phyloP scores from a whole-genome alignment of 2,113 vertebrate species.

The Stegostoma tigrinum region DNA sequence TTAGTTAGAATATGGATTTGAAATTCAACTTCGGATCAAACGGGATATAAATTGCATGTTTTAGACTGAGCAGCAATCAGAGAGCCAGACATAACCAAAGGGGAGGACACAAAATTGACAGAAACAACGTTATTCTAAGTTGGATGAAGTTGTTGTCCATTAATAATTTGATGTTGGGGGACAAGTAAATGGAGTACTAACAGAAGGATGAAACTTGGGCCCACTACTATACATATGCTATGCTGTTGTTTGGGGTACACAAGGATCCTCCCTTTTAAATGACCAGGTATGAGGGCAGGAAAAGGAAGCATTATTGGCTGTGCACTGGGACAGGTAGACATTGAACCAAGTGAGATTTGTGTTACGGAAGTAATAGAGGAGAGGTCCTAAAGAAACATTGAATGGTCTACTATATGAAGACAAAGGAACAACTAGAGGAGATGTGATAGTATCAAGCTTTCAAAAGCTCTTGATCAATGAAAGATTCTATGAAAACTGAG shows the following conservation, averaged over 20 bases:
- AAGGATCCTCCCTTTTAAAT: neutral
- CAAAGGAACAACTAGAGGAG: neutral
- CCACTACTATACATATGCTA: neutral
- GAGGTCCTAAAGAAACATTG: neutral
- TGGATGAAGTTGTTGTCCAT: neutral
- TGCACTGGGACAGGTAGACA: neutral
- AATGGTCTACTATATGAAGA: neutral
- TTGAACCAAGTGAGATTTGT: neutral
- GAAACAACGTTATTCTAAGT: neutral
- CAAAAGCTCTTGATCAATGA: neutral
- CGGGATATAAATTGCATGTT: neutral
- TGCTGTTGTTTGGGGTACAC: neutral
- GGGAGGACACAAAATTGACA: neutral
- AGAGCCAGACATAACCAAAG: neutral
- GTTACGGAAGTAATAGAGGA: neutral
- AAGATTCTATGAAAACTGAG: neutral
- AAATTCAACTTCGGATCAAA: too few species aligned
- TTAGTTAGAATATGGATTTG: too few species aligned
- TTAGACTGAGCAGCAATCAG: neutral
- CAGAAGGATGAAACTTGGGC: neutral
- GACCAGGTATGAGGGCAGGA: neutral
- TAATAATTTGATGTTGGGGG: neutral
- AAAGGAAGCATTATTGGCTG: neutral
- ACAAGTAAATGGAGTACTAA: neutral
- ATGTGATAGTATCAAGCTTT: neutral